Conservation (phyloP, 1,140 invertebrate species). For the Tenebrio molitor region DNA sequence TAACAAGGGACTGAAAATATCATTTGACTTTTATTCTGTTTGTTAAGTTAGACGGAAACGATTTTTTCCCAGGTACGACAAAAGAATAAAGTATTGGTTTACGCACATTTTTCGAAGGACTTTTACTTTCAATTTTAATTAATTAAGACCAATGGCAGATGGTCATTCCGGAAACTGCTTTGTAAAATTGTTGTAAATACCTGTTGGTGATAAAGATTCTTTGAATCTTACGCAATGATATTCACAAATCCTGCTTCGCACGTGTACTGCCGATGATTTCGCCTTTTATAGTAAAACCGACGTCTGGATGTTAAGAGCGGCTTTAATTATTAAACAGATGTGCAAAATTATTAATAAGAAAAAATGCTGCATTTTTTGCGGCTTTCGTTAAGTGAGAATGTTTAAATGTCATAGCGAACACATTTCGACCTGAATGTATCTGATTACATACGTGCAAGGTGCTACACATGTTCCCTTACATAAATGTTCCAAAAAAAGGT, state of each 20-base stretch:
- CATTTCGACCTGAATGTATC: slow-evolving; percentile 36
- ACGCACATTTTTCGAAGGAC: background rate
- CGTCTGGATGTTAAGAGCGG: slow-evolving; percentile 13
- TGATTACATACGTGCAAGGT: slow-evolving; percentile 32
- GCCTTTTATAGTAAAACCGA: slow-evolving; percentile 22
- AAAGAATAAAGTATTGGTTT: slow-evolving; percentile 46
- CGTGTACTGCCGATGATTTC: background rate
- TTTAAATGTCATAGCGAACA: slow-evolving; percentile 34
- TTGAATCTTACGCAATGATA: slow-evolving; percentile 14
- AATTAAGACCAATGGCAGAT: slow-evolving; percentile 14
- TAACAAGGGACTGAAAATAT: slow-evolving; percentile 51
- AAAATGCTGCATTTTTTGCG: slow-evolving; percentile 19
- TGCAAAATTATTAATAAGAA: slow-evolving; percentile 36
- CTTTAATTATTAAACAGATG: slow-evolving; percentile 37
- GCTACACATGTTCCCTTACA: slow-evolving; percentile 27
- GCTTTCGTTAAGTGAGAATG: slow-evolving; percentile 21
- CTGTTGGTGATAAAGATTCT: slow-evolving; percentile 8
- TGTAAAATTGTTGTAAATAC: slow-evolving; percentile 2
- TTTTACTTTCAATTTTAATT: background rate
- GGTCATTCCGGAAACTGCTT: slow-evolving; percentile 14
- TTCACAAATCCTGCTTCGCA: slow-evolving; percentile 13
- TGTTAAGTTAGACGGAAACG: slow-evolving; percentile 50
- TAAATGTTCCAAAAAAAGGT: slow-evolving; percentile 7
- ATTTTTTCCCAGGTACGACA: slow-evolving; percentile 46
- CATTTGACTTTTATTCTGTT: slow-evolving; percentile 54